These are phyloP conservation scores for Anguilla japonica DNA, from an alignment of 2,113 vertebrate species.

Conservation along the genomic window DNA sequence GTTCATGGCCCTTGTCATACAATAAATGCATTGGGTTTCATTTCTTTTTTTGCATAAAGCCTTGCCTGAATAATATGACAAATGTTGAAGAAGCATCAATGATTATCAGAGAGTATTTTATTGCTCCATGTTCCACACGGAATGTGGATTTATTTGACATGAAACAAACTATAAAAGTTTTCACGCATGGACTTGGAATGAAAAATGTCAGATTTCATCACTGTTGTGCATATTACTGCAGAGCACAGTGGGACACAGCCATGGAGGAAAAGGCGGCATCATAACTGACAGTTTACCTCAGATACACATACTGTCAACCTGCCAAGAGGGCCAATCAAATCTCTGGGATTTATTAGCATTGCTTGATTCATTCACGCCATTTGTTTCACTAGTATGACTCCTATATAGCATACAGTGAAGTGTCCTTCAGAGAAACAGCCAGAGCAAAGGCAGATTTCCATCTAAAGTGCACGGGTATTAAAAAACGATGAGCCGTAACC, in stretches of 20 bases:
- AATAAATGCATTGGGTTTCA: background rate
- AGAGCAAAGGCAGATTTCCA: background rate
- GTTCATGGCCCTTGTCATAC: background rate
- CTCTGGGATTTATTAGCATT: background rate
- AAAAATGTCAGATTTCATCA: background rate
- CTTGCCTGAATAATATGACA: background rate
- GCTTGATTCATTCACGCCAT: background rate
- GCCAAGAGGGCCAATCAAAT: background rate
- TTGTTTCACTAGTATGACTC: background rate
- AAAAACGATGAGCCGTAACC: background rate
- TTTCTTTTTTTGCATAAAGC: background rate
- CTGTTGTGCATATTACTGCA: background rate
- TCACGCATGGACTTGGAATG: background rate
- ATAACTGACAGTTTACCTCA: background rate
- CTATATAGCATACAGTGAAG: background rate
- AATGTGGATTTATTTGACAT: background rate
- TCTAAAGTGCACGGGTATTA: background rate
- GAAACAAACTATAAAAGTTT: background rate
- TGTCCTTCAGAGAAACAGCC: background rate
- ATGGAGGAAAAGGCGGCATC: background rate
- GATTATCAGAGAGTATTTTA: background rate
- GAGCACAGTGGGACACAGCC: background rate
- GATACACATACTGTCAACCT: background rate
- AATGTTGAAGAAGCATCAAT: background rate
- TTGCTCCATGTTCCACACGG: background rate